Evolutionary conservation across 2,888 invertebrate genomes (phyloP), one percentile per base, ranked within the genome.

Genomic region (Cantharis nigra): DNA sequence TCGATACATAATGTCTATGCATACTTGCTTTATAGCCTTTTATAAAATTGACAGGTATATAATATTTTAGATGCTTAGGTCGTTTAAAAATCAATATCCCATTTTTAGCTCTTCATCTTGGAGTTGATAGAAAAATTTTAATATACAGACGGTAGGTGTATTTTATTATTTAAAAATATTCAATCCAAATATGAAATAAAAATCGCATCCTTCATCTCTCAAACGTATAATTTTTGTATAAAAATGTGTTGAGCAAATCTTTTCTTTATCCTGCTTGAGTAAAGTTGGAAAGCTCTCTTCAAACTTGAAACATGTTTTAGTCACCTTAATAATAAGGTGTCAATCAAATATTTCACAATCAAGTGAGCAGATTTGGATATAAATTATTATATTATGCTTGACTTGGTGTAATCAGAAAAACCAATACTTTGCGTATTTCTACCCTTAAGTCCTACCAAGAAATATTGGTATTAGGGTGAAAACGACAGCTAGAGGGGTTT

Each of bases 401-500:
- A 49, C 49, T 49, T 49, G n/a, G n/a, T 49, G 49, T 49, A 49
- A 49, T 49, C 49, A 49, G 49, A 49, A 49, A 49, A 49, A 49
- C 49, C 49, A 49, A 49, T 49, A 49, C n/a, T 67, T 65, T 23
- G n/a, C 23, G 65, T 26, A 14, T 67, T 67, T 73, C 9, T 33
- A 73, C 72, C 72, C 72, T 73, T 67, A 49, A 49, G 65, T 69
- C 16, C 62, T 14, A 23, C 23, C 16, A 49, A 69, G 72, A 73
- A 73, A 73, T 67, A 73, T 73, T 14, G 67, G 14, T 49, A 72
- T 65, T 62, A 49, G 72, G 72, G 72, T 69, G 33, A 73, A 73
- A 67, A 20, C 33, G 72, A 73, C 67, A 73, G 67, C 69, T 1
- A 13, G 20, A 33, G 72, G 72, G 72, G 72, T 62, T 33, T 20